Conservation (phyloP, 2,888 invertebrate species). For the Caenorhabditis panamensis region DNA sequence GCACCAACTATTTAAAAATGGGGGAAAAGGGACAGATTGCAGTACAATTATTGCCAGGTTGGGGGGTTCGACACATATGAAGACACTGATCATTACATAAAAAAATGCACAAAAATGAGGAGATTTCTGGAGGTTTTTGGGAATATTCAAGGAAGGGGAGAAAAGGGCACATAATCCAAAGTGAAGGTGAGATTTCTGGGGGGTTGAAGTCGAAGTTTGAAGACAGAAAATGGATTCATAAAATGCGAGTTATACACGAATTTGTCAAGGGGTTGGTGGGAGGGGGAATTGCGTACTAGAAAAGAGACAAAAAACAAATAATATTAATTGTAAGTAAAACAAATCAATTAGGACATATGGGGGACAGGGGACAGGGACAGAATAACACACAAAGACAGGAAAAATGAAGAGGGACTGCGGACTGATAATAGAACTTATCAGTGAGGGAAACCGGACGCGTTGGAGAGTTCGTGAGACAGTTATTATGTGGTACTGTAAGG, state of each 20-base stretch:
- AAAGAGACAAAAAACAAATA: constrained; percentile 36
- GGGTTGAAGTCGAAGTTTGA: background rate
- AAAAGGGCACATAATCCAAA: constrained; percentile 27
- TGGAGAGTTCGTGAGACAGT: background rate
- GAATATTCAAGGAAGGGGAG: background rate
- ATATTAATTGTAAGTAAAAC: constrained; percentile 13
- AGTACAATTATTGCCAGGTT: constrained; percentile 5
- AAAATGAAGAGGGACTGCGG: background rate
- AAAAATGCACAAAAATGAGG: constrained; percentile 10
- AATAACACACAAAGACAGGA: constrained; percentile 51
- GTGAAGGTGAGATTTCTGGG: constrained; percentile 3
- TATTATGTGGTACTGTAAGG: too few relatives aligned
- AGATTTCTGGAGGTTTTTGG: background rate
- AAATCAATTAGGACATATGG: constrained; percentile 1
- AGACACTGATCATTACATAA: constrained; percentile 2
- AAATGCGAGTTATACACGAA: constrained; percentile 11
- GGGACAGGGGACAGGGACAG: constrained; percentile 11
- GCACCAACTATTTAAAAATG: constrained; percentile 12
- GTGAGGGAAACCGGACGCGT: constrained; percentile 1
- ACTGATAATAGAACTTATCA: constrained; percentile 51
- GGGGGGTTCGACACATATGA: constrained; percentile 21
- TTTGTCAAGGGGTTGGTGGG: background rate
- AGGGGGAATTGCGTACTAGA: background rate
- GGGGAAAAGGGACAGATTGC: background rate
- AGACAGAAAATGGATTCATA: background rate